Evolutionary conservation across 2,888 invertebrate genomes (phyloP).

Genomic region (Leptinotarsa peninsularis): DNA sequence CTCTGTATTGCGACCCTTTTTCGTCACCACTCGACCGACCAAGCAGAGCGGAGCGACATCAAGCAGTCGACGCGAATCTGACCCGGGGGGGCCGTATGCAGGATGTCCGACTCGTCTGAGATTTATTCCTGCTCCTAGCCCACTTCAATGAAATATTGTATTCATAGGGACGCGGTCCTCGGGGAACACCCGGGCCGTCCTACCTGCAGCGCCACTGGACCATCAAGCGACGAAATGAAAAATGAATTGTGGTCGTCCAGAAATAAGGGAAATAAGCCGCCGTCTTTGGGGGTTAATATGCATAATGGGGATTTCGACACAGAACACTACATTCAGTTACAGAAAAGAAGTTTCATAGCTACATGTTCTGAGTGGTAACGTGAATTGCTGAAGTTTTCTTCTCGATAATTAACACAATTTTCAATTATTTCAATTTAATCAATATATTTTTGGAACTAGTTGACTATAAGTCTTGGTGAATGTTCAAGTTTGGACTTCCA

Average conservation of each 20-base stretch:
- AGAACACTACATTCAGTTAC: too few relatives aligned
- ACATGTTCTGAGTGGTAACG: too few relatives aligned
- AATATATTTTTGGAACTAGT: too few relatives aligned
- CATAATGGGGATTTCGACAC: not conserved
- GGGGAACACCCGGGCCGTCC: constrained; percentile 29
- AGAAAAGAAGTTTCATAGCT: too few relatives aligned
- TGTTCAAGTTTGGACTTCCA: too few relatives aligned
- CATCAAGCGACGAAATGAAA: constrained; percentile 2
- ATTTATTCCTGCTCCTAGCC: constrained; percentile 60
- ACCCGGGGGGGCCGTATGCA: constrained; percentile 40
- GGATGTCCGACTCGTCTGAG: constrained; percentile 55
- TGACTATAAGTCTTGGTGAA: too few relatives aligned
- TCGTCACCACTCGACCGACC: constrained; percentile 7
- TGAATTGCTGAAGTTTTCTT: too few relatives aligned
- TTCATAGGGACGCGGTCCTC: constrained; percentile 45
- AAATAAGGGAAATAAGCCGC: not conserved
- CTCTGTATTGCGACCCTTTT: not conserved
- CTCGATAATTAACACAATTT: too few relatives aligned
- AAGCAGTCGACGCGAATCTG: constrained; percentile 36
- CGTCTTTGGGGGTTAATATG: not conserved
- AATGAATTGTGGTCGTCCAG: constrained; percentile 3
- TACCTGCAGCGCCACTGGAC: constrained; percentile 9
- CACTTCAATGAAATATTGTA: constrained; percentile 51
- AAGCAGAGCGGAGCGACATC: constrained; percentile 18
- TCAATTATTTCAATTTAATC: too few relatives aligned